Evolutionary conservation across 2,113 vertebrate species (phyloP).

Genomic region (Tympanuchus pallidicinctus): DNA sequence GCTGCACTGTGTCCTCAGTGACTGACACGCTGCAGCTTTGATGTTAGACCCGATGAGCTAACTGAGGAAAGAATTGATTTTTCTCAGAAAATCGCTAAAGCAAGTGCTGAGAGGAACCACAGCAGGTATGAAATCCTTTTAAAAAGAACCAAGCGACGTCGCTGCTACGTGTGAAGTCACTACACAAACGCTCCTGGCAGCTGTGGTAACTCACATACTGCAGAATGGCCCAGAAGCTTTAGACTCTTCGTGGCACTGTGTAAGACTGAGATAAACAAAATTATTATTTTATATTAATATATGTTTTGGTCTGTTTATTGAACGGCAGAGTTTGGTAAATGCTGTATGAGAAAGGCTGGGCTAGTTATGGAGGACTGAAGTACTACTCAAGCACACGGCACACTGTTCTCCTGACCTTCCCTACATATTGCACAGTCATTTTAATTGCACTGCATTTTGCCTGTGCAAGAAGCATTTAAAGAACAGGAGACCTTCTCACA

Average conservation of each 20-base stretch:
- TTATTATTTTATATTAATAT: not conserved
- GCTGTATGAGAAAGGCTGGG: not conserved
- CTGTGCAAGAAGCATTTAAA: not conserved
- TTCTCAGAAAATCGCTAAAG: not conserved
- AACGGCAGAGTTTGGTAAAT: not conserved
- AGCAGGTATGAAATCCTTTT: not conserved
- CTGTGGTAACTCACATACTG: not conserved
- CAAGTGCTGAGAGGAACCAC: not conserved
- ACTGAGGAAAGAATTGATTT: not conserved
- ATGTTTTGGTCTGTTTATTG: not conserved
- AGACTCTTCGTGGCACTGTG: not conserved
- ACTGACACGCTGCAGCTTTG: not conserved
- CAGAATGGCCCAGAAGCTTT: not conserved
- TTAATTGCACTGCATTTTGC: constrained; percentile 5
- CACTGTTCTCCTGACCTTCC: constrained; percentile 32
- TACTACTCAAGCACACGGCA: not conserved
- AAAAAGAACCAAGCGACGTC: not conserved
- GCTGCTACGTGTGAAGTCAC: not conserved
- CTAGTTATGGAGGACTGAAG: not conserved
- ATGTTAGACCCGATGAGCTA: not conserved
- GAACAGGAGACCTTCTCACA: not conserved
- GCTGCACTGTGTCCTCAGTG: not conserved
- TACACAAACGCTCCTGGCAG: not conserved
- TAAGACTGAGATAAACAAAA: not conserved
- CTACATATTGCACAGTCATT: not conserved